Evolutionary conservation across 2,113 vertebrate species (phyloP).

Genomic region (Pardalotus punctatus): DNA sequence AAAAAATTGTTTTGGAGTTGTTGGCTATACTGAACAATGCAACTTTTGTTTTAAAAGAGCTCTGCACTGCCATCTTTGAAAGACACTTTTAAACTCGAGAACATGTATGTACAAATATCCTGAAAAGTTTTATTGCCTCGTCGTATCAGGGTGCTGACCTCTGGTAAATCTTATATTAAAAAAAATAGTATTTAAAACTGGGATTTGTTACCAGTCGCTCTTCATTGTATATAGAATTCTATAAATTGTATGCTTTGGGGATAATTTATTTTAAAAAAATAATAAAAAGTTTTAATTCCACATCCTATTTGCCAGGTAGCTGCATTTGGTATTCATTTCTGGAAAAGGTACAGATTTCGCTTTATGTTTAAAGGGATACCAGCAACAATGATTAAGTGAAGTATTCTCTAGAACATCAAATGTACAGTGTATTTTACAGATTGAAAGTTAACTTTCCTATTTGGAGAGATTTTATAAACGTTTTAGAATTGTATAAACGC

Average conservation of each 20-base stretch:
- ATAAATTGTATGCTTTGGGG: conserved; percentile 83
- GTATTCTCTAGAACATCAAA: conserved; percentile 68
- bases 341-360: conserved; percentile 75
- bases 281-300: conserved; percentile 70
- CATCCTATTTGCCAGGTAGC: conserved; percentile 38
- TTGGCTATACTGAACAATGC: conserved; percentile 74
- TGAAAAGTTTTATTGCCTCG: conserved; percentile 72
- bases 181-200: conserved; percentile 89
- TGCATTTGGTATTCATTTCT: conserved; percentile 42
- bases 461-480: conserved; percentile 88
- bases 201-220: conserved; percentile 82
- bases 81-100: conserved; percentile 72
- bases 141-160: conserved; percentile 75
- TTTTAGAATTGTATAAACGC: conserved; percentile 89
- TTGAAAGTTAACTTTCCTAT: conserved; percentile 86
- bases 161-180: conserved; percentile 81
- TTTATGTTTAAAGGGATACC: conserved; percentile 79
- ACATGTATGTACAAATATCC: conserved; percentile 72
- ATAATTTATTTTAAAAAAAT: conserved; percentile 92
- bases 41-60: conserved; percentile 81
- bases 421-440: conserved; percentile 94
- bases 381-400: conserved; percentile 63
- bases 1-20: neutral
- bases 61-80: conserved; percentile 88
- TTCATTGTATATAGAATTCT: conserved; percentile 87